Percentiles rank a stretch among this genome's conserved stretches.
These are phyloP conservation scores for Andrena haemorrhoa DNA, from an alignment of 2,888 invertebrate species.

Conservation along the genomic window DNA sequence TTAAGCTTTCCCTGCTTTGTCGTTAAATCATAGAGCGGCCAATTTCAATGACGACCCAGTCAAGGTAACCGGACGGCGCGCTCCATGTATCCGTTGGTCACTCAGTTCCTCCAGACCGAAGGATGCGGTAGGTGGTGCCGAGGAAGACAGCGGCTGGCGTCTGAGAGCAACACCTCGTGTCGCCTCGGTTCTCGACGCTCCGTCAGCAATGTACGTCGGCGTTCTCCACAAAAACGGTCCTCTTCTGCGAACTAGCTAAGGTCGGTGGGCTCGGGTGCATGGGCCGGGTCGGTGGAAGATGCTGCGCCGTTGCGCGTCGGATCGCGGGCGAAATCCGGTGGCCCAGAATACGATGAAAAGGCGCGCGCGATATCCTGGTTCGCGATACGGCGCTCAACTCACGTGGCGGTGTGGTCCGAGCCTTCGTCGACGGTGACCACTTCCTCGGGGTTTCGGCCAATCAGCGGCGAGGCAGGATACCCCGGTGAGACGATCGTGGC, in stretches of 20 bases:
- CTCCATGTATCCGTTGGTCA: too few relatives aligned
- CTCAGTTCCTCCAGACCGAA: too few relatives aligned
- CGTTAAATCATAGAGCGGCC: background rate
- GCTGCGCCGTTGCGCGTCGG: background rate
- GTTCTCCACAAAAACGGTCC: too few relatives aligned
- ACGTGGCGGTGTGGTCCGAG: slow-evolving; percentile 76
- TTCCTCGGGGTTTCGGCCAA: slow-evolving; percentile 71
- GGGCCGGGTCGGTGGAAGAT: background rate
- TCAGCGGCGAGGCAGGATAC: slow-evolving; percentile 65
- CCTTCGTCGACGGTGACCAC: slow-evolving; percentile 71
- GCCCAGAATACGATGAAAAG: slow-evolving; percentile 38
- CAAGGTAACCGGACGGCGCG: too few relatives aligned
- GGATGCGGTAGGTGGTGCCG: too few relatives aligned
- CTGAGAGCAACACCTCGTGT: too few relatives aligned
- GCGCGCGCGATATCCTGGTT: slow-evolving; percentile 59
- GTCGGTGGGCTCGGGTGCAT: too few relatives aligned
- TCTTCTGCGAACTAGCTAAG: too few relatives aligned
- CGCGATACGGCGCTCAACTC: slow-evolving; percentile 70
- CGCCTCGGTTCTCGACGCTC: too few relatives aligned
- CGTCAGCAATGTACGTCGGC: too few relatives aligned
- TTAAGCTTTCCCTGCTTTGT: background rate
- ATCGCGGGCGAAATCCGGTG: slow-evolving; percentile 3
- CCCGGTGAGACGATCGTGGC: slow-evolving; percentile 63
- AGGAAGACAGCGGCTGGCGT: too few relatives aligned
- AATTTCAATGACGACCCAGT: background rate